These are phyloP conservation scores for Nemurella pictetii DNA, from an alignment of 2,888 invertebrate species.

Conservation along the genomic window DNA sequence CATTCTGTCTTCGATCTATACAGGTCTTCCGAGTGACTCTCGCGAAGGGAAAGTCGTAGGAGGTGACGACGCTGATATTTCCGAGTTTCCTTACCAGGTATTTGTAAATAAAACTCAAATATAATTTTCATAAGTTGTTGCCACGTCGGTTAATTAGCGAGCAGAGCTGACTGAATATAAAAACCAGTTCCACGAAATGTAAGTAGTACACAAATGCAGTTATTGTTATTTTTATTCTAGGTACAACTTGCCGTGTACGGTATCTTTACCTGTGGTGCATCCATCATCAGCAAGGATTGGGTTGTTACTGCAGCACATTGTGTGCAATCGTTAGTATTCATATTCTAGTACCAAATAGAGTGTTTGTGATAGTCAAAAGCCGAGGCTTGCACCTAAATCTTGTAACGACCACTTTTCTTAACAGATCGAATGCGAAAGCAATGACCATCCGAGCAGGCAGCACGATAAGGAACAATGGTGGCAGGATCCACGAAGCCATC, in stretches of 20 bases:
- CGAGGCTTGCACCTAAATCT: too few species aligned
- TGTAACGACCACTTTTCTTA: too few species aligned
- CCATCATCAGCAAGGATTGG: slow-evolving; percentile 47
- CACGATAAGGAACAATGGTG: neutral
- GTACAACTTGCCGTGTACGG: slow-evolving; percentile 45
- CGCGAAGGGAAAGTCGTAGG: neutral
- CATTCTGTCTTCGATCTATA: neutral
- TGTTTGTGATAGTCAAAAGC: too few species aligned
- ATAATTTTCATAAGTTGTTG: neutral
- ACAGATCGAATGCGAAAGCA: slow-evolving; percentile 1
- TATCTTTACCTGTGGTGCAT: slow-evolving; percentile 47
- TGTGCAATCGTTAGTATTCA: slow-evolving; percentile 10
- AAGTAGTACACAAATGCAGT: too few species aligned
- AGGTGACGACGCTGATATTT: neutral
- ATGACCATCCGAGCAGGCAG: neutral
- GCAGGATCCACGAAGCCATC: neutral
- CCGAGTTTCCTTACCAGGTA: slow-evolving; percentile 3
- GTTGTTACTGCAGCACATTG: slow-evolving; percentile 47
- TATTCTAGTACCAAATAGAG: too few species aligned
- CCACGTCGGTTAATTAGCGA: too few species aligned
- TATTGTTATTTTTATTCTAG: too few species aligned
- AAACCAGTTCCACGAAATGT: too few species aligned
- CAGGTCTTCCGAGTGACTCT: neutral
- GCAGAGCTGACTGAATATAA: too few species aligned
- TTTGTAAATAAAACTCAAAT: neutral